A percentile compares a stretch with the other conserved stretches of the same genome.
Evolutionary conservation across 2,888 invertebrate species (phyloP).

Genomic region (Druceiella hillmani): DNA sequence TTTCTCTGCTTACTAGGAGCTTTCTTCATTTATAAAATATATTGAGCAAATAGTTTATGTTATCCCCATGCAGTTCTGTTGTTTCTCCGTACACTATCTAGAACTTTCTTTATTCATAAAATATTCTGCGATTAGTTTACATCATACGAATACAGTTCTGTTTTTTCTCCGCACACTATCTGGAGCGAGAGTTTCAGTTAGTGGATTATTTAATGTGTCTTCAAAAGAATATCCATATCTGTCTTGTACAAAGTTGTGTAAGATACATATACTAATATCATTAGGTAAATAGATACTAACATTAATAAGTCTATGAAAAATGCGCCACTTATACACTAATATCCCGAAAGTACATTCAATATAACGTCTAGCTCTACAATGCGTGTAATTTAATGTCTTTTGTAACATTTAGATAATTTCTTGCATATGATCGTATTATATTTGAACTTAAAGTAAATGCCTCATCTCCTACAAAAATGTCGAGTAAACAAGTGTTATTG

Average conservation of each 20-base stretch:
- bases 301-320: slow-evolving; percentile 23
- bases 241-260: slow-evolving; percentile 22
- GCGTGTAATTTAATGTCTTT: slow-evolving; percentile 16
- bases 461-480: slow-evolving; percentile 17
- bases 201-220: slow-evolving; percentile 21
- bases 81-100: slow-evolving; percentile 17
- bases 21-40: slow-evolving; percentile 21
- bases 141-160: too few relatives aligned
- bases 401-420: slow-evolving; percentile 10
- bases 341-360: slow-evolving; percentile 19
- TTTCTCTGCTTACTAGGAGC: slow-evolving; percentile 16
- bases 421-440: slow-evolving; percentile 21
- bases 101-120: too few relatives aligned
- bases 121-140: too few relatives aligned
- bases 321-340: slow-evolving; percentile 19
- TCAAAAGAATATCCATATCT: slow-evolving; percentile 24
- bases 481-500: slow-evolving; percentile 13
- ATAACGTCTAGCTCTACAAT: slow-evolving; percentile 19
- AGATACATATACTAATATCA: slow-evolving; percentile 21
- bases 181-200: slow-evolving; percentile 18
- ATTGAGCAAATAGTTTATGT: slow-evolving; percentile 23
- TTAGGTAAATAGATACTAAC: slow-evolving; percentile 18
- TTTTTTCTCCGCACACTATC: too few relatives aligned
- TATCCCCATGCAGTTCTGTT: slow-evolving; percentile 21
- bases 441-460: slow-evolving; percentile 18